Evolutionary conservation across 2,888 invertebrate genomes (phyloP).

Genomic region (Nematopogon swammerdamellus): DNA sequence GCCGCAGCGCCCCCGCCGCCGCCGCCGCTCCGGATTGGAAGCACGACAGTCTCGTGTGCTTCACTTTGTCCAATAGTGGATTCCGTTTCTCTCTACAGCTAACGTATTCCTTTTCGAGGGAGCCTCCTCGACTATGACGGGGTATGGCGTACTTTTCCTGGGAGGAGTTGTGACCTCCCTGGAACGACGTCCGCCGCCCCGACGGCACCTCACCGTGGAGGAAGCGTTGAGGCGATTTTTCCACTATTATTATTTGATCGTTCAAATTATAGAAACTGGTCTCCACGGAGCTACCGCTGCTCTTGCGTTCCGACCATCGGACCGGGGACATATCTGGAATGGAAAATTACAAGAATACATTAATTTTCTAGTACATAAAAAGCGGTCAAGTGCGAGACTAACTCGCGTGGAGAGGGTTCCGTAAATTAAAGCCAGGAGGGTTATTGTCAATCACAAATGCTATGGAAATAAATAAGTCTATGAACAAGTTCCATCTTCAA

Average conservation of each 20-base stretch:
- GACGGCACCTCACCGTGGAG: constrained; percentile 37
- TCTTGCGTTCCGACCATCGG: constrained; percentile 60
- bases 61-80: constrained; percentile 67
- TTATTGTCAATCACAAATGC: too few relatives aligned
- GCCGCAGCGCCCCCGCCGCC: constrained; percentile 49
- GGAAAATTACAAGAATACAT: constrained; percentile 11
- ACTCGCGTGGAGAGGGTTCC: too few relatives aligned
- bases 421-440: too few relatives aligned
- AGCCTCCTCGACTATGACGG: constrained; percentile 44
- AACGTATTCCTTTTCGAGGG: constrained; percentile 56
- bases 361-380: neutral
- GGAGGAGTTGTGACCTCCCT: constrained; percentile 37
- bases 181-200: constrained; percentile 42
- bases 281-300: constrained; percentile 61
- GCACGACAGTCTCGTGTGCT: constrained; percentile 67
- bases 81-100: constrained; percentile 64
- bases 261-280: constrained; percentile 66
- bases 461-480: too few relatives aligned
- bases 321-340: constrained; percentile 63
- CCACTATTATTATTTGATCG: constrained; percentile 58
- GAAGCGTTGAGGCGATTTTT: constrained; percentile 51
- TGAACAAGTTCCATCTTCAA: too few relatives aligned
- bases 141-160: constrained; percentile 49
- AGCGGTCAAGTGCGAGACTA: too few relatives aligned
- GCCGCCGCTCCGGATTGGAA: constrained; percentile 60